Evolutionary conservation across 2,797 vertebrate genomes (phyloP).

Genomic region (Astyanax mexicanus): DNA sequence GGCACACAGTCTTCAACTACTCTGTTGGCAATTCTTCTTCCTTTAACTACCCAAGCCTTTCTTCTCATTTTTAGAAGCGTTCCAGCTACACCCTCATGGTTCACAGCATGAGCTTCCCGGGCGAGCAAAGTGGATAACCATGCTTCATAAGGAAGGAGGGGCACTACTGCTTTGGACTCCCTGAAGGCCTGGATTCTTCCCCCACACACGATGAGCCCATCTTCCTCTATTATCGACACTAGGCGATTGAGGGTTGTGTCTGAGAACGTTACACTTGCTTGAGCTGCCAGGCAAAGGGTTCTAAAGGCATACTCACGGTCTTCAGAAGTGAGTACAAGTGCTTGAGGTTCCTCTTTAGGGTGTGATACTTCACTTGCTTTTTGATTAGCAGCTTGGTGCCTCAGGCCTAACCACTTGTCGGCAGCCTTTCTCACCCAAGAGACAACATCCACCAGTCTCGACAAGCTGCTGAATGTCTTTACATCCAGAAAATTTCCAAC

Average conservation of each 20-base stretch:
- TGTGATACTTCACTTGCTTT: conserved; percentile 5
- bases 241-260: conserved; percentile 12
- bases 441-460: conserved; percentile 6
- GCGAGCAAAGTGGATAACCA: background rate
- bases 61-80: too few species aligned
- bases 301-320: too few species aligned
- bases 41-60: too few species aligned
- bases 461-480: conserved; percentile 25
- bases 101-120: background rate
- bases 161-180: background rate
- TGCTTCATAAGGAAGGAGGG: background rate
- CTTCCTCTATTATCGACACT: background rate
- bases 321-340: background rate
- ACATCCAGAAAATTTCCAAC: conserved; percentile 7
- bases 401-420: background rate
- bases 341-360: background rate
- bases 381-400: too few species aligned
- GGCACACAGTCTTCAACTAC: too few species aligned
- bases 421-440: conserved; percentile 7
- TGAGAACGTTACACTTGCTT: background rate
- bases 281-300: background rate
- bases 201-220: background rate
- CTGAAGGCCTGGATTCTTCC: background rate
- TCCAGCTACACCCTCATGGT: background rate
- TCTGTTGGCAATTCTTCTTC: too few species aligned